These are phyloP conservation scores for Sebastes diploproa DNA, from an alignment of 2,797 vertebrate species.

Conservation along the genomic window DNA sequence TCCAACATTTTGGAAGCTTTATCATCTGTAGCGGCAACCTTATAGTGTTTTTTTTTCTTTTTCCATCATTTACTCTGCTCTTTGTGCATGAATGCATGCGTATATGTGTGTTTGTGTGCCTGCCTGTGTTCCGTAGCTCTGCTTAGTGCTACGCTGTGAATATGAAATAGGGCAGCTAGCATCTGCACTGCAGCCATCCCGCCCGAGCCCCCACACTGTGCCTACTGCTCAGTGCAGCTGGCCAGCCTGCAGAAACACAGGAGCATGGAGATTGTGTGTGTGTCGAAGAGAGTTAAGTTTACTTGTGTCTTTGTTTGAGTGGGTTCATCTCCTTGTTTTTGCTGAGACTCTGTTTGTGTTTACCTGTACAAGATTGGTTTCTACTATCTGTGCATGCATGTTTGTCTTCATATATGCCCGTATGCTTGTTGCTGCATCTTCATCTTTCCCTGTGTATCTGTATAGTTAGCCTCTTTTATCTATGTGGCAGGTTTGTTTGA, in stretches of 20 bases:
- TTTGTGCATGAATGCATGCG: constrained; percentile 10
- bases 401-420: not conserved
- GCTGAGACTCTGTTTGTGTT: constrained; percentile 5
- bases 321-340: constrained; percentile 18
- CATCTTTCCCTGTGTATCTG: not conserved
- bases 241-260: constrained; percentile 33
- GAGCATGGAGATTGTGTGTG: not conserved
- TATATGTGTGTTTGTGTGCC: constrained; percentile 26
- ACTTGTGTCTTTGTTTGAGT: constrained; percentile 17
- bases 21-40: not conserved
- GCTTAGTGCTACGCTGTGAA: constrained; percentile 72
- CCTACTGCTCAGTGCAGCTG: constrained; percentile 48
- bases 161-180: constrained; percentile 78
- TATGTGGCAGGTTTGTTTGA: not conserved
- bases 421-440: not conserved
- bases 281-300: not conserved
- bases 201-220: constrained; percentile 41
- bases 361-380: not conserved
- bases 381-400: not conserved
- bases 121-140: constrained; percentile 49
- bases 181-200: constrained; percentile 82
- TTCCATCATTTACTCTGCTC: constrained; percentile 22
- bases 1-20: not conserved
- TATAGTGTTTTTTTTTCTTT: not conserved
- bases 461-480: not conserved